Percentiles rank a stretch among this genome's conserved stretches.
Evolutionary conservation across 2,113 vertebrate species (phyloP).

Genomic region (Dunckerocampus dactyliophorus): DNA sequence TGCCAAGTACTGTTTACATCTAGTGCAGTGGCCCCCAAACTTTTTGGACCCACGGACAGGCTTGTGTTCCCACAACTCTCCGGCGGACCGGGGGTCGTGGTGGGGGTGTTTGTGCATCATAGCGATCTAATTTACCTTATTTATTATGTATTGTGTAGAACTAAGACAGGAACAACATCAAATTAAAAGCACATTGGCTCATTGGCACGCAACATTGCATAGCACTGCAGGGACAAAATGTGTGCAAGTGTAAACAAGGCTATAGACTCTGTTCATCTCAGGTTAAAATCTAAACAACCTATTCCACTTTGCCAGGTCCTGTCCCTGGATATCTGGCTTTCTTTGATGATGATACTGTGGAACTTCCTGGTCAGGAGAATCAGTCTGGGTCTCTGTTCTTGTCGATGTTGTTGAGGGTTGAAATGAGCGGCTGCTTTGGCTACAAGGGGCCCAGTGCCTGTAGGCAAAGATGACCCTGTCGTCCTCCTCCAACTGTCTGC

Average conservation of each 20-base stretch:
- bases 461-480: slow-evolving; percentile 61
- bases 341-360: slow-evolving; percentile 43
- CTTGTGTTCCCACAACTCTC: too few relatives aligned
- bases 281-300: slow-evolving; percentile 40
- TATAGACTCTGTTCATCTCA: slow-evolving; percentile 13
- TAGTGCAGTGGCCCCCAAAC: too few relatives aligned
- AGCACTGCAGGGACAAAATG: too few relatives aligned
- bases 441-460: slow-evolving; percentile 50
- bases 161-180: too few relatives aligned
- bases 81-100: too few relatives aligned
- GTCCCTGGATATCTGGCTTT: slow-evolving; percentile 26
- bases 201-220: too few relatives aligned
- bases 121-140: too few relatives aligned
- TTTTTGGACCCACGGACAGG: too few relatives aligned
- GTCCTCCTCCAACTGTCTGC: slow-evolving; percentile 51
- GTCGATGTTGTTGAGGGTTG: slow-evolving; percentile 36
- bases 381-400: slow-evolving; percentile 28
- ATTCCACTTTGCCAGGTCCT: slow-evolving; percentile 22
- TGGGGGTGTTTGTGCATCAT: too few relatives aligned
- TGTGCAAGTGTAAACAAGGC: not conserved
- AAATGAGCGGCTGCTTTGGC: slow-evolving; percentile 37
- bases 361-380: slow-evolving; percentile 60
- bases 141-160: too few relatives aligned
- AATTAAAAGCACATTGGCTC: too few relatives aligned
- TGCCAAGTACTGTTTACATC: too few relatives aligned